phyloP scores from a whole-genome alignment of 2,113 vertebrate species.

The Chloropsis cyanopogon region DNA sequence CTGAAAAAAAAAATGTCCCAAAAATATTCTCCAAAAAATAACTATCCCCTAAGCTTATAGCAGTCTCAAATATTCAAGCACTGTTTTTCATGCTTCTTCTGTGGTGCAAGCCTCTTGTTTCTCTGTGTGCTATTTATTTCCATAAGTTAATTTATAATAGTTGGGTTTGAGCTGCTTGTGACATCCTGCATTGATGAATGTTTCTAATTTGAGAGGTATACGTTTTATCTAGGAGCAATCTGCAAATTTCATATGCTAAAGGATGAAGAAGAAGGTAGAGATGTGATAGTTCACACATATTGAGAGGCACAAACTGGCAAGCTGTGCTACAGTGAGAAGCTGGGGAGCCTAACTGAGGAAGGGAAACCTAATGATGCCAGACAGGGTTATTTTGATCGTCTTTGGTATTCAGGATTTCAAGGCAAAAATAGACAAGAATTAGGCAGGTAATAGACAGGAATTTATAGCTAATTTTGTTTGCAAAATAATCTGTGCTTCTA shows the following conservation, averaged over 20 bases:
- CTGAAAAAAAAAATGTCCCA: not conserved
- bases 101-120: not conserved
- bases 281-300: not conserved
- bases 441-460: not conserved
- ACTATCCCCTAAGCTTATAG: not conserved
- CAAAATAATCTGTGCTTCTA: not conserved
- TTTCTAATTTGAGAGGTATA: not conserved
- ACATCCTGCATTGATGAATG: not conserved
- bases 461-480: not conserved
- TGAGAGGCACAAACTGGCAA: not conserved
- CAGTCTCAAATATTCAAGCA: not conserved
- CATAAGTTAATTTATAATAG: not conserved
- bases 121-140: not conserved
- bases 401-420: not conserved
- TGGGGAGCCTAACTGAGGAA: not conserved
- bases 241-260: not conserved
- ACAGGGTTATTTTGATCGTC: not conserved
- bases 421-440: not conserved
- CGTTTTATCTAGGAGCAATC: not conserved
- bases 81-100: not conserved
- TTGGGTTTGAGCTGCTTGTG: not conserved
- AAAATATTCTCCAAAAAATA: not conserved
- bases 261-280: not conserved
- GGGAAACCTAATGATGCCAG: not conserved
- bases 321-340: not conserved